Conservation (phyloP, 2,113 vertebrate species). For the Malaclemys terrapin region DNA sequence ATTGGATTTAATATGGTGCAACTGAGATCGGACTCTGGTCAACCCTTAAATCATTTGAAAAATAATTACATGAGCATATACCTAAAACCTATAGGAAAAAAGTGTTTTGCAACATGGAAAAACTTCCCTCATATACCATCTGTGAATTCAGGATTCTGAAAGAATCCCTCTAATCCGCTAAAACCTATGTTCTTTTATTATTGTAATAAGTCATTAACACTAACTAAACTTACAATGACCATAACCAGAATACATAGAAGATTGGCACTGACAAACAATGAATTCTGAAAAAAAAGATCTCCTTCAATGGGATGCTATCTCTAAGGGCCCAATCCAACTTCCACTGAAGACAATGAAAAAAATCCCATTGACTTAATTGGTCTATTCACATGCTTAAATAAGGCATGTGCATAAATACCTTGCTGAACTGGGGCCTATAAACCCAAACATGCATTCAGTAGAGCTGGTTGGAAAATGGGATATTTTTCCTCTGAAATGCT, state of each 20-base stretch:
- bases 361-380: rapidly evolving
- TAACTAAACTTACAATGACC: background rate
- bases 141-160: constrained; percentile 74
- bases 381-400: rapidly evolving
- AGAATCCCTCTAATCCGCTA: background rate
- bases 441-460: background rate
- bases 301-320: rapidly evolving
- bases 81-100: background rate
- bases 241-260: background rate
- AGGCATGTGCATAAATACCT: background rate
- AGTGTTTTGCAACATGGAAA: background rate
- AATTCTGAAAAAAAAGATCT: rapidly evolving
- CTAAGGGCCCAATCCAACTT: background rate
- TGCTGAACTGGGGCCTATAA: rapidly evolving
- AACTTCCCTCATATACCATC: background rate
- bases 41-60: background rate
- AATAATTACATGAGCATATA: background rate
- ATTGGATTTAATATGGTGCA: background rate
- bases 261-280: constrained; percentile 35
- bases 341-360: background rate
- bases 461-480: rapidly evolving
- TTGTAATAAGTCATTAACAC: background rate
- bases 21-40: constrained; percentile 26
- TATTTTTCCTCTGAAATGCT: background rate
- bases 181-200: background rate